Base-by-base conservation (phyloP, 2,113 vertebrate species). In the Xyliphius kryptos region DNA sequence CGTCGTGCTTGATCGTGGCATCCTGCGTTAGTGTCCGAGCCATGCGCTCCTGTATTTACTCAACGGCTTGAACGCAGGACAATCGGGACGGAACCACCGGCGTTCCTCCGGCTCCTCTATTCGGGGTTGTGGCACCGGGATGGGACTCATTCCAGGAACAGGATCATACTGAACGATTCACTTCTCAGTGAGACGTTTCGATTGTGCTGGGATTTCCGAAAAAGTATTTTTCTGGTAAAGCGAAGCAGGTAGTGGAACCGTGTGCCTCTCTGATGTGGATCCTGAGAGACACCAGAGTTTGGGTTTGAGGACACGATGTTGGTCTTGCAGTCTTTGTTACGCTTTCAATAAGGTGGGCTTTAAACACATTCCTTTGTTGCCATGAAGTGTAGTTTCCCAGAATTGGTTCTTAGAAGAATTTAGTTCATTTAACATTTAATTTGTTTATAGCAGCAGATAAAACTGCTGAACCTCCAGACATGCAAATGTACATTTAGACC, bases 181-280 rank as follows among this genome's bases (percentile, higher is more conserved):
- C 36, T 41, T 41, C 13, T 41, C 13, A 41, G 1, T 41, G 13
- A 41, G 40, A 60, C 20, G 40, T 41, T 8, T 41, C 17, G 49
- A 44, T 50, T 50, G 46, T 56, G 58, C 40, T 12, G 40, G 26
- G 36, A n/a, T 43, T 41, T 43, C 17, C 10, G n/a, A n/a, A 14
- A 22, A n/a, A 41, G 4, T 43, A 12, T 57, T 43, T 48, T 37
- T 26, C 40, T 41, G 5, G 40, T 41, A 8, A 41, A 26, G 8
- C 9, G 26, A 44, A 43, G 63, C 43, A 65, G 61, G 49, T 63
- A 49, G 21, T 12, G 16, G 26, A 48, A 21, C 43, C 41, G 16
- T 9, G 46, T 38, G 43, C 43, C 14, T 56, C 36, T 1, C 9
- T 12, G 38, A 17, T 19, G 20, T 13, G 44, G 37, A 3, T 41